These are phyloP conservation scores for Mystacornis crossleyi DNA, from an alignment of 2,113 vertebrate species.

Conservation along the genomic window DNA sequence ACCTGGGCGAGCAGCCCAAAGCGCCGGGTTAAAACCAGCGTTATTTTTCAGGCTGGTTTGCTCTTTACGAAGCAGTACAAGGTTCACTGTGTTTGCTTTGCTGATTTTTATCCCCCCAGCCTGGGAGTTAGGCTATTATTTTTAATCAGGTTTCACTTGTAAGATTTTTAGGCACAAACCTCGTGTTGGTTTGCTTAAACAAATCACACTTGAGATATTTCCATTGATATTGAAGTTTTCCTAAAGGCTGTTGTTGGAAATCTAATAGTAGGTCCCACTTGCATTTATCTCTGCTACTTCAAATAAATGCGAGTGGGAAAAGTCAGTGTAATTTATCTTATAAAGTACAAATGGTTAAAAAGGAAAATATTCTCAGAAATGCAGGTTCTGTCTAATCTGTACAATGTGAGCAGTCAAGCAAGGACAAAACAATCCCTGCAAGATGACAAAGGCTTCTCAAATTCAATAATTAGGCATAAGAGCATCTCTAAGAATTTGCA, in stretches of 20 bases:
- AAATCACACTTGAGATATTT: not conserved
- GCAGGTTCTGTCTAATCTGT: conserved; percentile 42
- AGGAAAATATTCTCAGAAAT: conserved; percentile 32
- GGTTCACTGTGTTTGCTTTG: not conserved
- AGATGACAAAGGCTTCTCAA: conserved; percentile 55
- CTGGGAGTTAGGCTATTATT: not conserved
- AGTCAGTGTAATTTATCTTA: not conserved
- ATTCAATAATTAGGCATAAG: conserved; percentile 38
- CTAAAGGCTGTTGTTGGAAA: not conserved
- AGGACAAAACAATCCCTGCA: conserved; percentile 39
- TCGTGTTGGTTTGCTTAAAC: not conserved
- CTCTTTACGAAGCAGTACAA: not conserved
- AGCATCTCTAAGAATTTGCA: conserved; percentile 20
- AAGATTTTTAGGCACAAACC: not conserved
- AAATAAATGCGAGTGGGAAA: not conserved
- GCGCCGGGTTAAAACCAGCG: not conserved
- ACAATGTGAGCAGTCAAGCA: conserved; percentile 37
- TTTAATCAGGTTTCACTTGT: conserved; percentile 2
- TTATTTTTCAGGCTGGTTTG: not conserved
- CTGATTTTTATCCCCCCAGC: not conserved
- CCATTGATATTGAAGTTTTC: not conserved
- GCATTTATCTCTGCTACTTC: not conserved
- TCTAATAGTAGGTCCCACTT: not conserved
- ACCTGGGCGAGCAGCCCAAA: not conserved
- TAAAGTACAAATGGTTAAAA: not conserved